Evolutionary conservation across 1,140 invertebrate genomes (phyloP), one percentile per base, ranked within the genome.

Genomic region (Bombus difficillimus): DNA sequence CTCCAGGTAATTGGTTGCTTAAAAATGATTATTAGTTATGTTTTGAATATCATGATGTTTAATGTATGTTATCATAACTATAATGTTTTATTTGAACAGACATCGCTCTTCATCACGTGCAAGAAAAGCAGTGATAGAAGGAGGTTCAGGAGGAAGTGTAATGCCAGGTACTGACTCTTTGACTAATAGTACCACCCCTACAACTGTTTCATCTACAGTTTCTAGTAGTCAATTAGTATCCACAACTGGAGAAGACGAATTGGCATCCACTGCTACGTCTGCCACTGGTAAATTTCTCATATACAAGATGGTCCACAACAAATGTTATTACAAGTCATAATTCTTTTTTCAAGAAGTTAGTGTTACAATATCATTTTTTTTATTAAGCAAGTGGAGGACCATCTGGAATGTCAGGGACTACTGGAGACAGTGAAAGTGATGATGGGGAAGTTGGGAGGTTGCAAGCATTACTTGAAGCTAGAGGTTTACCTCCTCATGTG

Each of bases 401-500:
- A 25, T 95, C 95, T 34, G 95, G 94, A 34, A 92, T 95, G 92
- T 94, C 94, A 4, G 93, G 91, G 22, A 93, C 94, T 1, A 93
- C 94, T 13, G 94, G 92, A 43, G 94, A 95, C 37, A 96, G 96
- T 37, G 96, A 96, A 64, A 97, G 96, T 47, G 98, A 98, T 95
- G 98, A 98, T 93, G 97, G 97, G 87, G 98, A 98, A 95, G 98
- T 99, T 91, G 98, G 98, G 59, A 96, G 98, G 43, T 95, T 98
- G 39, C 98, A 98, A 95, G 98, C 98, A 28, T 95, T 99, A 78
- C 96, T 99, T 37, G 99, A 99, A 96, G 98, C 99, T 34, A 96
- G 98, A 92, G 99, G 99, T 18, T 94, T 99, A 88, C 99, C 99
- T 18, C 98, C 99, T 3, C 98, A 99, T 94, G 96, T 99, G 53